Percentiles rank a stretch among this genome's conserved stretches.
phyloP scores from a whole-genome alignment of 2,888 invertebrate species.

The Oeneis ivallda region DNA sequence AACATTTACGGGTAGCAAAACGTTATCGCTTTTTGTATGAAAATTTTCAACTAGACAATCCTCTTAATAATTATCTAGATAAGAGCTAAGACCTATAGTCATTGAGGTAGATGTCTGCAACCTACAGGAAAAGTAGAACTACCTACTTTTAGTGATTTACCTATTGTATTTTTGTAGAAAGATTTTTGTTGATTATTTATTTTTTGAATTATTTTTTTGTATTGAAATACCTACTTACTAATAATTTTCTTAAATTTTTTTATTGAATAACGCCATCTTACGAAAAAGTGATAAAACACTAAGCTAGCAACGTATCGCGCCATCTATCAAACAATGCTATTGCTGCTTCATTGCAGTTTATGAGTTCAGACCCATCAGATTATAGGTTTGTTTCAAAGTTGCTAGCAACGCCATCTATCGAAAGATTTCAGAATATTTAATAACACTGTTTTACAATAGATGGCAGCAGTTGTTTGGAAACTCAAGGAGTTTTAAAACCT shows the following conservation, averaged over 20 bases:
- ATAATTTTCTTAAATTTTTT: background rate
- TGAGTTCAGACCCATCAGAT: background rate
- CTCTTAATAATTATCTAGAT: too few relatives aligned
- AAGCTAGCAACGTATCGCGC: background rate
- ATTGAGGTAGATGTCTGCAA: too few relatives aligned
- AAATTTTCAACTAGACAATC: too few relatives aligned
- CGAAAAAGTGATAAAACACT: background rate
- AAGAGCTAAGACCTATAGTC: too few relatives aligned
- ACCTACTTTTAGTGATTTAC: too few relatives aligned
- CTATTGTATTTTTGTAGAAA: background rate
- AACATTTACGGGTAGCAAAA: too few relatives aligned
- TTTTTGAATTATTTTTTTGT: too few relatives aligned
- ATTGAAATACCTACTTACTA: too few relatives aligned
- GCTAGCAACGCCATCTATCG: background rate
- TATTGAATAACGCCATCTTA: background rate
- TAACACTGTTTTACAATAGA: background rate
- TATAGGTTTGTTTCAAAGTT: background rate
- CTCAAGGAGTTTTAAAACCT: background rate
- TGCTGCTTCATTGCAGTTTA: background rate
- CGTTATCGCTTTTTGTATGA: too few relatives aligned
- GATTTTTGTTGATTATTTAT: background rate
- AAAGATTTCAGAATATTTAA: background rate
- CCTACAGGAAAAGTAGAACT: too few relatives aligned
- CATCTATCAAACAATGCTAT: background rate
- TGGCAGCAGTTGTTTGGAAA: constrained; percentile 4